Percentiles rank a stretch among this genome's conserved stretches.
Evolutionary conservation across 2,888 invertebrate genomes (phyloP).

Genomic region (Brachynemurus nebulosus): DNA sequence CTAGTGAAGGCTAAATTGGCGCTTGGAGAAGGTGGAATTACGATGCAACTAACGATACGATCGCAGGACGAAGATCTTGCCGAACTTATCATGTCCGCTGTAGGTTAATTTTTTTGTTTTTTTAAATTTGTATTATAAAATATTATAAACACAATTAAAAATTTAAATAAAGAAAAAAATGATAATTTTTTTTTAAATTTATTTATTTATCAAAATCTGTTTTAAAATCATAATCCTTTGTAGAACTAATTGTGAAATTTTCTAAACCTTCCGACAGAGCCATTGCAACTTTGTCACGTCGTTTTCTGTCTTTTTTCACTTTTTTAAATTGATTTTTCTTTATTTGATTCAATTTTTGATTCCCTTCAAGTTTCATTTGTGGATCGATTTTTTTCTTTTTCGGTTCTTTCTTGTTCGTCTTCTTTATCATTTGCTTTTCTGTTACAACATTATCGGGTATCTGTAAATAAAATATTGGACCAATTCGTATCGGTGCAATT

Average conservation of each 20-base stretch:
- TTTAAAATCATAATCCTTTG: conserved; percentile 47
- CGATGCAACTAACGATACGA: conserved; percentile 85
- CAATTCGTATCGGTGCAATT: too few relatives aligned
- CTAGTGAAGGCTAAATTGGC: conserved; percentile 74
- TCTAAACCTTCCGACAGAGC: conserved; percentile 51
- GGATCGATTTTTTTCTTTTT: conserved; percentile 34
- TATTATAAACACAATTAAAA: background rate
- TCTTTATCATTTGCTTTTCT: background rate
- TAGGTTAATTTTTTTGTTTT: conserved; percentile 43
- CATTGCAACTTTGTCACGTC: conserved; percentile 46
- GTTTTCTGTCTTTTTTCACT: conserved; percentile 41
- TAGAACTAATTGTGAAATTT: conserved; percentile 35
- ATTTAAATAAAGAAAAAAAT: conserved; percentile 2
- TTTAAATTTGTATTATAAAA: background rate
- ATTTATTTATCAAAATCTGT: conserved; percentile 35
- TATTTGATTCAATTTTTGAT: conserved; percentile 43
- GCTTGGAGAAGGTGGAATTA: conserved; percentile 66
- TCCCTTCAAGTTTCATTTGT: conserved; percentile 55
- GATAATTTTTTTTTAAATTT: conserved; percentile 5
- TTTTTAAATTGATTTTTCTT: conserved; percentile 52
- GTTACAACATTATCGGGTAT: conserved; percentile 22
- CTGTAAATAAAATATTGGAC: conserved; percentile 22
- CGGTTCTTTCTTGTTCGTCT: conserved; percentile 14
- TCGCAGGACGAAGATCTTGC: conserved; percentile 76
- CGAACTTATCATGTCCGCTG: conserved; percentile 72